These are phyloP conservation scores for Electrona antarctica DNA, from an alignment of 2,113 vertebrate genomes.

Conservation along the genomic window DNA sequence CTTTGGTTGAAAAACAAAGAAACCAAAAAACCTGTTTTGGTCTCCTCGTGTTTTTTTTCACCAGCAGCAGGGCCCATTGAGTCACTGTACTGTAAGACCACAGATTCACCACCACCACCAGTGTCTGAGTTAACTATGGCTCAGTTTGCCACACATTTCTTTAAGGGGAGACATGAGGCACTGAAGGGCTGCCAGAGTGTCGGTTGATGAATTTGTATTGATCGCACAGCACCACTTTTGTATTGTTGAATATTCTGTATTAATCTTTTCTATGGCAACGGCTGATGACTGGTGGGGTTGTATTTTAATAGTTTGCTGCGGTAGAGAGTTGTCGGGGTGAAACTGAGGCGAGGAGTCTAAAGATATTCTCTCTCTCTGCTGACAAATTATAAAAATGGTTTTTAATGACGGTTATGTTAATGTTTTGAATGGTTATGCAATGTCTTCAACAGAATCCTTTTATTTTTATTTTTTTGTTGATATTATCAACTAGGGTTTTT, in stretches of 20 bases:
- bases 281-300: constrained; percentile 47
- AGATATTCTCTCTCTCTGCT: constrained; percentile 17
- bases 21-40: constrained; percentile 29
- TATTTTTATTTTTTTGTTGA: constrained; percentile 1
- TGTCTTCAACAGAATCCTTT: constrained; percentile 19
- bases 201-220: constrained; percentile 47
- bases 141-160: constrained; percentile 51
- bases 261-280: constrained; percentile 64
- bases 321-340: constrained; percentile 27
- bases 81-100: constrained; percentile 63
- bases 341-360: constrained; percentile 17
- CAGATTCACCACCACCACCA: constrained; percentile 55
- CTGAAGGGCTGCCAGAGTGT: constrained; percentile 63
- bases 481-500: constrained; percentile 19
- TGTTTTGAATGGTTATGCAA: constrained; percentile 25
- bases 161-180: constrained; percentile 52
- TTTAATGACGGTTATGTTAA: neutral
- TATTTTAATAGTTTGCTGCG: constrained; percentile 59
- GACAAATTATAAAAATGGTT: constrained; percentile 29
- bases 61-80: constrained; percentile 61
- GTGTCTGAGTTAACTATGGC: constrained; percentile 54
- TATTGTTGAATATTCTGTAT: constrained; percentile 70
- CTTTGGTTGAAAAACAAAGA: constrained; percentile 30
- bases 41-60: constrained; percentile 49
- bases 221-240: constrained; percentile 60